Percentiles rank a stretch among this genome's conserved stretches.
Conservation (phyloP, 2,888 invertebrate species). For the Hymenopus coronatus region DNA sequence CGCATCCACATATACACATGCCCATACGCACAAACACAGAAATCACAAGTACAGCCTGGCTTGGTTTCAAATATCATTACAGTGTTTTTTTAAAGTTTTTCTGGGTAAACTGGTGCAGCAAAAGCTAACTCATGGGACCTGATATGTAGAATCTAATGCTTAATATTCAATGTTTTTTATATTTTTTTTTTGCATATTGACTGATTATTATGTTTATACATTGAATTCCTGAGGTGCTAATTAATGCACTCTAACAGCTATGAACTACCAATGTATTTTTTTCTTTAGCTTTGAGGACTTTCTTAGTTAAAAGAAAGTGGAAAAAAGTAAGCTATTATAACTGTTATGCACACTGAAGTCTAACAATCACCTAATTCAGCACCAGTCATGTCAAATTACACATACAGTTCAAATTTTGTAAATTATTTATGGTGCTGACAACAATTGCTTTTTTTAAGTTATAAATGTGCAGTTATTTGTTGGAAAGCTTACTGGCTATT, state of each 20-base stretch:
- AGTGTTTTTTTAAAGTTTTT: background rate
- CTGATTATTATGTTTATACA: slow-evolving; percentile 7
- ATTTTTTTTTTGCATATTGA: slow-evolving; percentile 12
- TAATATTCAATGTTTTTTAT: background rate
- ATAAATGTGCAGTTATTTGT: slow-evolving; percentile 21
- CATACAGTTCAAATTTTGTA: slow-evolving; percentile 7
- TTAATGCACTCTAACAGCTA: slow-evolving; percentile 27
- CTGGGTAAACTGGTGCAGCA: slow-evolving; percentile 19
- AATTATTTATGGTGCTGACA: slow-evolving; percentile 9
- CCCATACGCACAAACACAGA: background rate
- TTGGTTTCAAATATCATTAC: slow-evolving; percentile 4
- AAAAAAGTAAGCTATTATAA: background rate
- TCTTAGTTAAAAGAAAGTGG: background rate
- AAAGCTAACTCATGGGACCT: slow-evolving; percentile 25
- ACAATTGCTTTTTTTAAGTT: background rate
- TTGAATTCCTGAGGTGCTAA: slow-evolving; percentile 26
- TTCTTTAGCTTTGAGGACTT: background rate
- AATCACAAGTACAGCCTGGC: slow-evolving; percentile 24
- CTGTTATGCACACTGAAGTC: slow-evolving; percentile 8
- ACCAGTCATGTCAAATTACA: slow-evolving; percentile 14
- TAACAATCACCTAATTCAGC: slow-evolving; percentile 10
- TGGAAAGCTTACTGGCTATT: slow-evolving; percentile 14
- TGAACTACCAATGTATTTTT: background rate
- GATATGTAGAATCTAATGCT: slow-evolving; percentile 30
- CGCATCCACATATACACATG: background rate